Base-by-base conservation (phyloP, 2,888 invertebrate genomes). In the Napeogenes sylphis region DNA sequence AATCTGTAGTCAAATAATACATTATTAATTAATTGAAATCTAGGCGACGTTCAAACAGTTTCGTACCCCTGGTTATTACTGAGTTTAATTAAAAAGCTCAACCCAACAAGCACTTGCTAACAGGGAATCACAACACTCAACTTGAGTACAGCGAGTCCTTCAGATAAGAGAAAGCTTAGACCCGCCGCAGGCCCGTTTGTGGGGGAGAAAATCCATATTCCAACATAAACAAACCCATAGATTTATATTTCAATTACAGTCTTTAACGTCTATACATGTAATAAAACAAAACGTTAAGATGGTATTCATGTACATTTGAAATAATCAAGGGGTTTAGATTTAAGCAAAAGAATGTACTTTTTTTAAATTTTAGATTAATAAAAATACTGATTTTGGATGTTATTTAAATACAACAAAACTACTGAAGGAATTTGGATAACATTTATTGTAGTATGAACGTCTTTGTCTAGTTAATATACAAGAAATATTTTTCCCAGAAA, bases 1-100 rank as follows among this genome's bases (percentile, higher is more conserved):
- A 51, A 62, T 53, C 38, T 51, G 55, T 51, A 33, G 55, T 60
- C 67, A 54, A 61, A 64, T 56, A 64, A 61, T 32, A 61, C 59
- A 64, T 68, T 63, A 64, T 61, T 59, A 63, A 66, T 64, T 64
- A 65, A 62, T 63, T 61, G 62, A 60, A 62, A 60, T 67, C 42
- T 56, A 64, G 65, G 68, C 63, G 57, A 55, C 62, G 55, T 62
- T 58, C 54, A 58, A 51, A 51, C 51, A 51, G 30, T 51, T 51
- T 30, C 64, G 63, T 74, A 65, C 74, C 73, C 75, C 70, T 74
- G 75, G 75, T 81, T 76, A 70, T 68, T 75, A 74, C 75, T 70
- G 74, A 72, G 77, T 81, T 83, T 85, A 85, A 88, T 88, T 87
- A 85, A 86, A 87, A 85, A 84, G 84, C 82, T 79, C 80, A 81